phyloP scores from a whole-genome alignment of 2,797 vertebrate species.

The Scolopax rusticola region DNA sequence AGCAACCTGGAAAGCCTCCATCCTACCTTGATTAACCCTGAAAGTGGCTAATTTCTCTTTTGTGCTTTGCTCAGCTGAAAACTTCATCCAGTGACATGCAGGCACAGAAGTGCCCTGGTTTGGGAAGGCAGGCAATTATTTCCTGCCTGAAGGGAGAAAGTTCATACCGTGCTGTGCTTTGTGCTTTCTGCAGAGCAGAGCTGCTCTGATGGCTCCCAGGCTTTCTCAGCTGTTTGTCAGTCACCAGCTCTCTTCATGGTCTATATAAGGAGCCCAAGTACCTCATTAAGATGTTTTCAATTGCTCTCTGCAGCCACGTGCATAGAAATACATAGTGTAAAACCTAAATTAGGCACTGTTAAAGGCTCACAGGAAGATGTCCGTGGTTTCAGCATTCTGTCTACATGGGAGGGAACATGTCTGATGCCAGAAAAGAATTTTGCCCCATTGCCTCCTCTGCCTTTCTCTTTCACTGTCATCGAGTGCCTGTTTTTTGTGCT shows the following conservation, averaged over 20 bases:
- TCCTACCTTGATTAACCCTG: background rate
- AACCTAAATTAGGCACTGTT: background rate
- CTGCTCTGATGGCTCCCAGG: conserved; percentile 24
- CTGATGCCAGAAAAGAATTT: background rate
- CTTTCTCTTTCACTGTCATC: background rate
- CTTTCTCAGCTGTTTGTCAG: conserved; percentile 66
- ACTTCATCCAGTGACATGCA: background rate
- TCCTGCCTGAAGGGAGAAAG: conserved; percentile 70
- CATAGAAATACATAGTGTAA: background rate
- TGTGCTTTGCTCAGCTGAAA: conserved; percentile 33
- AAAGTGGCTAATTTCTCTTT: background rate
- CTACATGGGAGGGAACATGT: background rate
- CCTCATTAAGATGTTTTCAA: conserved; percentile 67
- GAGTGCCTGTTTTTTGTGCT: background rate
- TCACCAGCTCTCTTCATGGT: conserved; percentile 37
- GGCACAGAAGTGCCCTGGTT: conserved; percentile 40
- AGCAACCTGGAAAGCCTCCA: background rate
- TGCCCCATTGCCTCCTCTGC: background rate
- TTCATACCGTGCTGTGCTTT: conserved; percentile 42
- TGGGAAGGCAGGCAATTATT: conserved; percentile 69
- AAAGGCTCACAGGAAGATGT: conserved; percentile 16
- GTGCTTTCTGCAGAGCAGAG: conserved; percentile 50
- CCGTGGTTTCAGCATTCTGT: background rate
- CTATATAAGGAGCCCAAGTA: conserved; percentile 28
- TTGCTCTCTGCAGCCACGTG: conserved; percentile 17